phyloP scores from a whole-genome alignment of 2,797 vertebrate species.

The Enteromius viviparus region DNA sequence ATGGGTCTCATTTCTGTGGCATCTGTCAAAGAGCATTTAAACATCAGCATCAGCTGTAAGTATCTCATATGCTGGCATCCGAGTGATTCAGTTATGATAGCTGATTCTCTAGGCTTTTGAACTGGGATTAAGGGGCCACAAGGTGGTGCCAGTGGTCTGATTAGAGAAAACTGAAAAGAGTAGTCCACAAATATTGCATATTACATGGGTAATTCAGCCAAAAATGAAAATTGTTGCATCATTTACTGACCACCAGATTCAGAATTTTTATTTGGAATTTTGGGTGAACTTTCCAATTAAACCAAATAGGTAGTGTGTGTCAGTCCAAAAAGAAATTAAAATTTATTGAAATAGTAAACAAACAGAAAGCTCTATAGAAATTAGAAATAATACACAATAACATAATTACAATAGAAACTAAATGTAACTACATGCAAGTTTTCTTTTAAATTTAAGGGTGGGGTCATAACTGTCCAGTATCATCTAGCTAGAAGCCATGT shows the following conservation, averaged over 20 bases:
- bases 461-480: neutral
- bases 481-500: neutral
- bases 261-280: neutral
- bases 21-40: constrained; percentile 78
- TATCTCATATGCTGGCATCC: constrained; percentile 6
- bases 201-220: neutral
- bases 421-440: neutral
- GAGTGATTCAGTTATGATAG: neutral
- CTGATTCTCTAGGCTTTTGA: neutral
- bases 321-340: neutral
- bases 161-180: neutral
- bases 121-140: neutral
- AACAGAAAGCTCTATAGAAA: neutral
- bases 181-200: neutral
- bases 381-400: neutral
- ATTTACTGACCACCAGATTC: neutral
- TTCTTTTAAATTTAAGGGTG: neutral
- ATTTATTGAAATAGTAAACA: neutral
- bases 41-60: constrained; percentile 77
- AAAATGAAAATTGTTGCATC: neutral
- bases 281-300: neutral
- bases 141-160: neutral
- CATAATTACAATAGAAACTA: neutral
- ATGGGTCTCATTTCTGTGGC: constrained; percentile 71
- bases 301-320: neutral